Conservation (phyloP, 1,140 invertebrate genomes). For the Drosophila pandora region DNA sequence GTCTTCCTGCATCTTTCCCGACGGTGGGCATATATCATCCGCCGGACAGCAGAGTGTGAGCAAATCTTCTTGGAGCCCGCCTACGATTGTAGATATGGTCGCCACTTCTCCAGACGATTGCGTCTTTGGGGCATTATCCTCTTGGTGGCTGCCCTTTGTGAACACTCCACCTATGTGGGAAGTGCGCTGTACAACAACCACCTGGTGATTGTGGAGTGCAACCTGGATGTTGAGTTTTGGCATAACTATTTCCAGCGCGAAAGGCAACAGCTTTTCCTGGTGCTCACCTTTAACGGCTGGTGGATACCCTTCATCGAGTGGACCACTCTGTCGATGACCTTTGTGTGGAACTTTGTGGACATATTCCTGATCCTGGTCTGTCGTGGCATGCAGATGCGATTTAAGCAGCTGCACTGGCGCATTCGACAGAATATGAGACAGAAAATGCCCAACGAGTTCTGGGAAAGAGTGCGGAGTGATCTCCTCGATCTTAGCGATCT, state of each 20-base stretch:
- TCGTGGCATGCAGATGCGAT: constrained; percentile 85
- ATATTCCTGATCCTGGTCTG: constrained; percentile 87
- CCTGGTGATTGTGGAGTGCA: constrained; percentile 67
- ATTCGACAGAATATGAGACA: constrained; percentile 64
- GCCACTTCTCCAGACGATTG: constrained; percentile 47
- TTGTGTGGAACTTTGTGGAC: constrained; percentile 88
- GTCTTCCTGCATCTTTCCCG: constrained; percentile 60
- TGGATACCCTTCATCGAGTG: constrained; percentile 71
- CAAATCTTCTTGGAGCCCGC: constrained; percentile 55
- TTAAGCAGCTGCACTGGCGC: constrained; percentile 85
- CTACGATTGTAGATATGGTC: constrained; percentile 53
- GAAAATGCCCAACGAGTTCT: constrained; percentile 81
- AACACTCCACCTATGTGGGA: constrained; percentile 68
- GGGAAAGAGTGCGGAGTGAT: constrained; percentile 85
- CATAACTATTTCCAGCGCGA: constrained; percentile 73
- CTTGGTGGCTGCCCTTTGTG: constrained; percentile 53
- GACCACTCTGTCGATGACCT: constrained; percentile 84
- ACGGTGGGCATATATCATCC: constrained; percentile 66
- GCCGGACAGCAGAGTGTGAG: constrained; percentile 57
- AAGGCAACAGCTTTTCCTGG: constrained; percentile 64
- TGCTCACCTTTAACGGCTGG: constrained; percentile 55
- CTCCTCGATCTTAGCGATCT: constrained; percentile 85
- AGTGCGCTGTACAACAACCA: constrained; percentile 75
- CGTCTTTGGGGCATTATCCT: constrained; percentile 55
- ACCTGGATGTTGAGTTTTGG: constrained; percentile 72